phyloP scores from a whole-genome alignment of 2,888 invertebrate species.

The Dione vanillae region DNA sequence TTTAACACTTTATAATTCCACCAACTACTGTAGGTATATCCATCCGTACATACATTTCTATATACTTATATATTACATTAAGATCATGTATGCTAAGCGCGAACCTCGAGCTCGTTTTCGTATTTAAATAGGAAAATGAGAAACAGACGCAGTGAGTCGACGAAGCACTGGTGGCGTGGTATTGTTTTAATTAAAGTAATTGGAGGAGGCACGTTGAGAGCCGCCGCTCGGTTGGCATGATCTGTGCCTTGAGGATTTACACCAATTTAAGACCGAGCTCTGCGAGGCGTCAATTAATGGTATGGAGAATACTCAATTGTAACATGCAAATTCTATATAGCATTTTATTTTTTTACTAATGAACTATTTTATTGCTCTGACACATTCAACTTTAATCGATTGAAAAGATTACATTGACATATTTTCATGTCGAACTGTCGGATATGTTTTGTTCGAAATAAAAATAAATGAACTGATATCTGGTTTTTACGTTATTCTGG shows the following conservation, averaged over 20 bases:
- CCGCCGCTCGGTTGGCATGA: constrained; percentile 77
- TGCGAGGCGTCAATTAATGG: constrained; percentile 77
- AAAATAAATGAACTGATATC: constrained; percentile 35
- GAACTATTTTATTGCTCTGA: constrained; percentile 32
- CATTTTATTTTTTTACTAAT: constrained; percentile 38
- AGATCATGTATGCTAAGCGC: constrained; percentile 79
- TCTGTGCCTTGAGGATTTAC: constrained; percentile 83
- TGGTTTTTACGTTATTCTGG: constrained; percentile 36
- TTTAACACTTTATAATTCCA: too few relatives aligned
- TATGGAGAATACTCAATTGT: constrained; percentile 63
- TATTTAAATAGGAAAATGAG: constrained; percentile 84
- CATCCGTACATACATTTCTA: not conserved
- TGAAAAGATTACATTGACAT: constrained; percentile 31
- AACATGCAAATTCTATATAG: constrained; percentile 51
- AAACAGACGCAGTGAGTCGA: constrained; percentile 82
- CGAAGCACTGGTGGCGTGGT: constrained; percentile 79
- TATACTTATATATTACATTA: constrained; percentile 62
- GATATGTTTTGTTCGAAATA: constrained; percentile 34
- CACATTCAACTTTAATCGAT: constrained; percentile 17
- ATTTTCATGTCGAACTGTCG: constrained; percentile 23
- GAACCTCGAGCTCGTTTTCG: constrained; percentile 80
- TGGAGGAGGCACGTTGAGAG: constrained; percentile 82
- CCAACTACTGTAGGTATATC: not conserved
- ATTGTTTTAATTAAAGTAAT: constrained; percentile 85
- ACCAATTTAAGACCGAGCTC: constrained; percentile 79